Percentiles rank a stretch among this genome's conserved stretches.
phyloP scores from a whole-genome alignment of 2,113 vertebrate genomes.

The Oreotrochilus melanogaster region DNA sequence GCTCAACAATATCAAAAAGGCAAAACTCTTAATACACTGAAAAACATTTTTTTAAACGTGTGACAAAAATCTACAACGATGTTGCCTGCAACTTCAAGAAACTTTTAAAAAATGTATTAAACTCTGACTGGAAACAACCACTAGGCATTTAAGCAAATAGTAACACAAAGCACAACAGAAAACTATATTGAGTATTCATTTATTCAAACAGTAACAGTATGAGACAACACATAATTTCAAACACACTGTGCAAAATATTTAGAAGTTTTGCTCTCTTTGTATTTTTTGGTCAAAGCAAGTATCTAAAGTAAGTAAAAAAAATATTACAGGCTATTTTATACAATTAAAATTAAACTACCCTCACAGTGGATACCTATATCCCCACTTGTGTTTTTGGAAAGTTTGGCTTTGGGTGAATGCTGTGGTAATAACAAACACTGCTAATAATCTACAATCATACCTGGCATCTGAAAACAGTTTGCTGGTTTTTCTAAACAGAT shows the following conservation, averaged over 20 bases:
- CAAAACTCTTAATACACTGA: background rate
- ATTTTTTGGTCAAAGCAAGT: background rate
- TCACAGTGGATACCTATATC: accelerated
- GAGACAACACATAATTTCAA: background rate
- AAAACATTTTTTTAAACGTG: background rate
- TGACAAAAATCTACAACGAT: background rate
- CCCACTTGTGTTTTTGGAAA: background rate
- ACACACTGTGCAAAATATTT: background rate
- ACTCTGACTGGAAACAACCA: background rate
- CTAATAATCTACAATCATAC: background rate
- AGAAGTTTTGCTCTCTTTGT: background rate
- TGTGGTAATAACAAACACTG: background rate
- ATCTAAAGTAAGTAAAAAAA: background rate
- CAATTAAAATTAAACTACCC: accelerated
- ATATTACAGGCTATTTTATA: accelerated
- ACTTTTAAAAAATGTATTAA: background rate
- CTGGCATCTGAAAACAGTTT: background rate
- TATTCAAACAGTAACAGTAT: background rate
- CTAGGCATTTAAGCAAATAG: accelerated
- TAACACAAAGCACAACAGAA: background rate
- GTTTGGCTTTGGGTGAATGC: background rate
- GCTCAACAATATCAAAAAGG: background rate
- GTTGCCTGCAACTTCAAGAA: background rate
- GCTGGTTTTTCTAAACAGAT: background rate
- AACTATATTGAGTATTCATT: background rate